Conservation (phyloP, 2,113 vertebrate genomes). For the Prinia subflava region DNA sequence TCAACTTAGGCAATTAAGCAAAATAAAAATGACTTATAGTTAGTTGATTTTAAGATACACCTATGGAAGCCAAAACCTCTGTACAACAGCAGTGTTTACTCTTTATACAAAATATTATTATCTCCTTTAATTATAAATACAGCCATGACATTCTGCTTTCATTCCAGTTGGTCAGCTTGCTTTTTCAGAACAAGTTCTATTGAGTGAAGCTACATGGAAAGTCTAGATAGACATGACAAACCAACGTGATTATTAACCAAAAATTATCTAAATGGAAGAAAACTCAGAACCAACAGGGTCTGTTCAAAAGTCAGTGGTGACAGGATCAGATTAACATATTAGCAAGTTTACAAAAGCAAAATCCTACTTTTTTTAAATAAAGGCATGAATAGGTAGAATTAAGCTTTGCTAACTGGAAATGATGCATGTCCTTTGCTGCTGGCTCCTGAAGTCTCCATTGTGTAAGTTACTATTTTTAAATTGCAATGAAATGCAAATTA, state of each 20-base stretch:
- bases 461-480: conserved; percentile 22
- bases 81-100: neutral
- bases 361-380: neutral
- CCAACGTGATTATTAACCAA: neutral
- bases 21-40: neutral
- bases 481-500: neutral
- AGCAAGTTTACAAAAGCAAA: neutral
- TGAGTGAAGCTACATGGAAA: neutral
- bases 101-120: neutral
- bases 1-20: neutral
- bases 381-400: neutral
- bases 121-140: neutral
- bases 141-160: neutral
- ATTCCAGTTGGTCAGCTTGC: neutral
- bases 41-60: neutral
- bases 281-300: neutral
- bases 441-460: neutral
- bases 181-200: neutral
- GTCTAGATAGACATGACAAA: neutral
- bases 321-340: neutral
- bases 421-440: neutral
- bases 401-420: conserved; percentile 28
- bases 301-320: neutral
- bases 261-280: neutral
- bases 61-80: neutral